phyloP scores from a whole-genome alignment of 2,113 vertebrate species.

The Hippocampus mohnikei region DNA sequence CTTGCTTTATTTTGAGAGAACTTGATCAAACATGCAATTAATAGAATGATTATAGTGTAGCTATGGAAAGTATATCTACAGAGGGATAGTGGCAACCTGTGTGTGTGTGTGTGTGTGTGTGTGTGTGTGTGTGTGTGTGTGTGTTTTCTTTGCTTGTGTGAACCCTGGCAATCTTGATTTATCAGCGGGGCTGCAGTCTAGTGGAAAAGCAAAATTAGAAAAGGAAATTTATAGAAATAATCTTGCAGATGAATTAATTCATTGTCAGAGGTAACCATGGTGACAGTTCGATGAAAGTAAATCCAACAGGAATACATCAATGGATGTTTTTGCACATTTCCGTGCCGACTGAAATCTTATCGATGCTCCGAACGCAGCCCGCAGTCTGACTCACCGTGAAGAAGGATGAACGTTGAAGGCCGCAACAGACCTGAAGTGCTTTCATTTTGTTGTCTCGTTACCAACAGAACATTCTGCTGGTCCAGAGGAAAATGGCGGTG shows the following conservation, averaged over 20 bases:
- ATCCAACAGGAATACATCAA: not conserved
- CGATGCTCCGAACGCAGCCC: not conserved
- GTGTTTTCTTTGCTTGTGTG: too few relatives aligned
- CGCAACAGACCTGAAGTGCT: not conserved
- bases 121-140: too few relatives aligned
- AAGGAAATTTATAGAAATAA: not conserved
- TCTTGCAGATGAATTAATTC: not conserved
- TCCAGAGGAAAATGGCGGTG: constrained; percentile 88
- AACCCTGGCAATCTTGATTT: too few relatives aligned
- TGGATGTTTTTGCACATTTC: not conserved
- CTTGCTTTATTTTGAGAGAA: too few relatives aligned
- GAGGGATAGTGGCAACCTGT: too few relatives aligned
- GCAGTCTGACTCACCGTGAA: too few relatives aligned
- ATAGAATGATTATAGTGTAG: too few relatives aligned
- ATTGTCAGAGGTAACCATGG: constrained; percentile 10
- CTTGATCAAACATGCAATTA: too few relatives aligned
- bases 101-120: too few relatives aligned
- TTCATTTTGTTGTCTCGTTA: constrained; percentile 12
- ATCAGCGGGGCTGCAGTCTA: not conserved
- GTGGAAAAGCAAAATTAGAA: constrained; percentile 13
- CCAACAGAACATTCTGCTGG: constrained; percentile 86
- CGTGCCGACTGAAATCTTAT: not conserved
- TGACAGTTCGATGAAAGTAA: constrained; percentile 1
- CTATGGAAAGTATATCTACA: too few relatives aligned
- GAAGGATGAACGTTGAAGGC: not conserved